Evolutionary conservation across 2,888 invertebrate genomes (phyloP).

Genomic region (Pseudeuparius sepicola): DNA sequence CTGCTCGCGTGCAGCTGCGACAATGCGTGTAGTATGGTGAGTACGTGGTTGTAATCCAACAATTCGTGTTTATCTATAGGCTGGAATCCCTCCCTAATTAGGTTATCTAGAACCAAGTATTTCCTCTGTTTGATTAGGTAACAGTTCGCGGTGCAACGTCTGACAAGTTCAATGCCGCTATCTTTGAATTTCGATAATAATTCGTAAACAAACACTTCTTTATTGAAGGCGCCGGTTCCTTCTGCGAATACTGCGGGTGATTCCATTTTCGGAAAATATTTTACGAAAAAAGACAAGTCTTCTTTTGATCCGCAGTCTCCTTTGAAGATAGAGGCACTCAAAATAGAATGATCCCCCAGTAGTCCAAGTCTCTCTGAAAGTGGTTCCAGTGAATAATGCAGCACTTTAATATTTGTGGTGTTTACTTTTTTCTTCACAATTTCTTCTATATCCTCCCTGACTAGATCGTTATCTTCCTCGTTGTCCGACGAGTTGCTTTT

Average conservation of each 20-base stretch:
- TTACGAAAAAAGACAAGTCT: slow-evolving; percentile 28
- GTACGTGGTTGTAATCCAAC: slow-evolving; percentile 29
- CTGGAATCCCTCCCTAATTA: slow-evolving; percentile 30
- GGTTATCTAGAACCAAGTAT: slow-evolving; percentile 38
- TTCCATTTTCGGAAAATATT: slow-evolving; percentile 28
- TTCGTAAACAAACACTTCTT: slow-evolving; percentile 29
- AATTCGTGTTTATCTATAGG: slow-evolving; percentile 24
- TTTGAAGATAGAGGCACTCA: slow-evolving; percentile 23
- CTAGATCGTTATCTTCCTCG: slow-evolving; percentile 8
- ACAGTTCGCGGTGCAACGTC: slow-evolving; percentile 33
- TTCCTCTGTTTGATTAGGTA: slow-evolving; percentile 30
- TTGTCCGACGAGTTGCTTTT: neutral
- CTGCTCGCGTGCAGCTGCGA: slow-evolving; percentile 35
- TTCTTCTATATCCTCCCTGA: slow-evolving; percentile 15
- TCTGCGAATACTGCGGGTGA: slow-evolving; percentile 26
- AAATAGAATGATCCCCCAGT: slow-evolving; percentile 28
- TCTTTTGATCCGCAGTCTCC: slow-evolving; percentile 16
- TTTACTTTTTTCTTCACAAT: slow-evolving; percentile 20
- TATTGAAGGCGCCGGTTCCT: slow-evolving; percentile 28
- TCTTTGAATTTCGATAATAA: slow-evolving; percentile 23
- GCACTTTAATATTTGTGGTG: slow-evolving; percentile 20
- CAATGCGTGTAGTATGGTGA: slow-evolving; percentile 29
- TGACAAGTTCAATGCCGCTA: slow-evolving; percentile 20
- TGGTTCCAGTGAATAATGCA: slow-evolving; percentile 18
- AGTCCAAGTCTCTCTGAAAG: slow-evolving; percentile 26